A percentile compares a stretch with the other conserved stretches of the same genome.
Conservation (phyloP, 2,113 vertebrate species). For the Neofelis nebulosa region DNA sequence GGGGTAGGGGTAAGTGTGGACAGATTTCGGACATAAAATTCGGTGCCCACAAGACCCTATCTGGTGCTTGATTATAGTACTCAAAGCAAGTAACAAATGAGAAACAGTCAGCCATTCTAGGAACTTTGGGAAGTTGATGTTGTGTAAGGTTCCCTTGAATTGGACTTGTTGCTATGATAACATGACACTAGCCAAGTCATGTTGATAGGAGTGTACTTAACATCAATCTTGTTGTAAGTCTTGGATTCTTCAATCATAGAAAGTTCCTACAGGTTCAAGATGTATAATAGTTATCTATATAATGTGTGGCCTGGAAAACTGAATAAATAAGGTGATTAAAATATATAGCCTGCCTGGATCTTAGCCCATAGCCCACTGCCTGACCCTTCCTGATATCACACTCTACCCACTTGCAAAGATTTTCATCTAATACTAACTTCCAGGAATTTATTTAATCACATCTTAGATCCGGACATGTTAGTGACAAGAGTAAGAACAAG, state of each 20-base stretch:
- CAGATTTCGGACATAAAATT: not conserved
- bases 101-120: not conserved
- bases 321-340: not conserved
- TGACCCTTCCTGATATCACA: not conserved
- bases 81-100: not conserved
- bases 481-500: not conserved
- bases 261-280: not conserved
- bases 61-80: not conserved
- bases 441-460: not conserved
- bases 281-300: not conserved
- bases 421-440: not conserved
- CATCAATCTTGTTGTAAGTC: not conserved
- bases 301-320: not conserved
- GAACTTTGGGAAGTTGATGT: not conserved
- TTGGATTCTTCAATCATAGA: not conserved
- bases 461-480: not conserved
- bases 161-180: constrained; percentile 29
- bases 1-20: too few relatives aligned
- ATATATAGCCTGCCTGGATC: not conserved
- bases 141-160: not conserved
- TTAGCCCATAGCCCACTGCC: not conserved
- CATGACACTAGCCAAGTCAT: not conserved
- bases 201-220: not conserved
- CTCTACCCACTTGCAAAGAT: not conserved
- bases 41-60: not conserved